Percentiles rank a stretch among this genome's conserved stretches.
These are phyloP conservation scores for Micropoecilia bifurca DNA, from an alignment of 2,797 vertebrate genomes.

Conservation along the genomic window DNA sequence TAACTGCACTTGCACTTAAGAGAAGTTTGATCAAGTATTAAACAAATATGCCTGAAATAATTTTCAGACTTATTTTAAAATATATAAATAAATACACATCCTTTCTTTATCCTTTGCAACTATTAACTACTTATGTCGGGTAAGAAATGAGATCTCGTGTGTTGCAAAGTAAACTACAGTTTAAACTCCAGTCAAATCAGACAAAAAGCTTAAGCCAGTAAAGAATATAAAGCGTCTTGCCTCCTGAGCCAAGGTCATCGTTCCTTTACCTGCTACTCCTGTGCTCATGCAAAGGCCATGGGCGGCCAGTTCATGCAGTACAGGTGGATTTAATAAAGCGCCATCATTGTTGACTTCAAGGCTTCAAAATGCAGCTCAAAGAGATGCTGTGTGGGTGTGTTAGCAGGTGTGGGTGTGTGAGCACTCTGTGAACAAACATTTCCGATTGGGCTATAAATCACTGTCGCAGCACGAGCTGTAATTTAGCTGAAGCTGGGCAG, in stretches of 20 bases:
- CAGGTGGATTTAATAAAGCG: slow-evolving; percentile 52
- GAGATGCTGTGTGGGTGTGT: slow-evolving; percentile 9
- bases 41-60: neutral
- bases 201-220: slow-evolving; percentile 30
- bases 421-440: slow-evolving; percentile 52
- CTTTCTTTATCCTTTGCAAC: neutral
- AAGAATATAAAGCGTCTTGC: slow-evolving; percentile 59
- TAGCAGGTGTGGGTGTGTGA: slow-evolving; percentile 25
- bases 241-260: slow-evolving; percentile 59
- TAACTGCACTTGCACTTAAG: neutral
- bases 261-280: slow-evolving; percentile 36
- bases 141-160: neutral
- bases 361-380: slow-evolving; percentile 38
- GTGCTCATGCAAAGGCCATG: slow-evolving; percentile 48
- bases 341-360: slow-evolving; percentile 46
- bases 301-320: slow-evolving; percentile 50
- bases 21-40: neutral
- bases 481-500: slow-evolving; percentile 45
- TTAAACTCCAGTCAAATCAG: slow-evolving; percentile 13
- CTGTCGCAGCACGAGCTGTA: slow-evolving; percentile 38
- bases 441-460: slow-evolving; percentile 66
- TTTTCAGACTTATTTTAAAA: neutral
- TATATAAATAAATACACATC: neutral
- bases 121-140: neutral
- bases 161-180: neutral